These are phyloP conservation scores for Cataglyphis albicans DNA, from an alignment of 2,888 invertebrate genomes.

Conservation along the genomic window DNA sequence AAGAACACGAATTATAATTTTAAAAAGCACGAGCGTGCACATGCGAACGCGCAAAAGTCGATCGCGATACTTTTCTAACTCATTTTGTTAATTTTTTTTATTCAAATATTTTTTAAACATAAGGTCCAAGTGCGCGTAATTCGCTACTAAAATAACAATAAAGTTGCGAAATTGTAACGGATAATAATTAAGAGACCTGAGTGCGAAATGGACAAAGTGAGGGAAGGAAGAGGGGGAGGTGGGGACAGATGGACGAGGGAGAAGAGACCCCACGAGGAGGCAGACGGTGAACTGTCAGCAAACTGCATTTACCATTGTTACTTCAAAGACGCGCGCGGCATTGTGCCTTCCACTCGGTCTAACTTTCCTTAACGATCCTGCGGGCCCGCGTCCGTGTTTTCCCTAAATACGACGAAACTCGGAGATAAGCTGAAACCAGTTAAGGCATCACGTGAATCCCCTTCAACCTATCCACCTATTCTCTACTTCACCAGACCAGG, in stretches of 20 bases:
- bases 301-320: slow-evolving; percentile 80
- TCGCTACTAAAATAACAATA: neutral
- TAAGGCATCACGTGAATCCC: slow-evolving; percentile 68
- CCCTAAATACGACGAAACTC: slow-evolving; percentile 75
- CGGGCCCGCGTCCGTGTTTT: slow-evolving; percentile 71
- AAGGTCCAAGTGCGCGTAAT: neutral
- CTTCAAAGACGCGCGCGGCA: slow-evolving; percentile 68
- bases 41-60: neutral
- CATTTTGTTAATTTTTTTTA: neutral
- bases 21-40: too few relatives aligned
- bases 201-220: slow-evolving; percentile 42
- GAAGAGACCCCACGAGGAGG: slow-evolving; percentile 52
- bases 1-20: neutral
- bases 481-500: slow-evolving; percentile 49
- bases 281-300: slow-evolving; percentile 75
- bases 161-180: slow-evolving; percentile 15
- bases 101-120: neutral
- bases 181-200: slow-evolving; percentile 34
- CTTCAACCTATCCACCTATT: slow-evolving; percentile 25
- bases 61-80: neutral
- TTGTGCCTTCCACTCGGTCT: slow-evolving; percentile 61
- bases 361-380: slow-evolving; percentile 79
- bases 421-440: slow-evolving; percentile 76
- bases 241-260: slow-evolving; percentile 43
- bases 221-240: slow-evolving; percentile 1